A percentile compares a stretch with the other conserved stretches of the same genome.
phyloP scores from a whole-genome alignment of 2,113 vertebrate genomes.

The Noturus placidus region DNA sequence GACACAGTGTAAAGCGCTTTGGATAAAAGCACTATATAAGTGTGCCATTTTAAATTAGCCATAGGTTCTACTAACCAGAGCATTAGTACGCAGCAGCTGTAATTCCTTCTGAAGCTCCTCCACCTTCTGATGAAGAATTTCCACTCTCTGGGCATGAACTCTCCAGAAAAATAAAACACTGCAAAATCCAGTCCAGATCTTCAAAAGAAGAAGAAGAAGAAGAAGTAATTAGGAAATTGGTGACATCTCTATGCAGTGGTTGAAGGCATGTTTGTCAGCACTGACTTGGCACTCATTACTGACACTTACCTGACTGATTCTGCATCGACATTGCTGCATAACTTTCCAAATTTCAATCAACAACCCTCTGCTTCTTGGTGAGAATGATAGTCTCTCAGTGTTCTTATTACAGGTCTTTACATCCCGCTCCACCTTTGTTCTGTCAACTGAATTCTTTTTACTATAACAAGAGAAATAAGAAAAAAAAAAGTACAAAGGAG shows the following conservation, averaged over 20 bases:
- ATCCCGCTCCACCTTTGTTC: background rate
- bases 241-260: background rate
- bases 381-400: background rate
- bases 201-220: no score
- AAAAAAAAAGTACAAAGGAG: background rate
- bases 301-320: slow-evolving; percentile 45
- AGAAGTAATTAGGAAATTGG: background rate
- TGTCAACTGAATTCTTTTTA: background rate
- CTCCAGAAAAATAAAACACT: slow-evolving; percentile 68
- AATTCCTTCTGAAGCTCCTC: slow-evolving; percentile 75
- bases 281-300: background rate
- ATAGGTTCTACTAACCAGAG: slow-evolving; percentile 65
- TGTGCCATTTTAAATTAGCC: no score
- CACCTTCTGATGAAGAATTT: slow-evolving; percentile 67
- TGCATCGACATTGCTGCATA: slow-evolving; percentile 36
- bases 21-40: no score
- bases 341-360: slow-evolving; percentile 37
- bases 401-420: slow-evolving; percentile 21
- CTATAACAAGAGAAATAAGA: background rate
- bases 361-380: slow-evolving; percentile 8
- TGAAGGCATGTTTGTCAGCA: background rate
- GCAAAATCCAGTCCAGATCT: slow-evolving; percentile 60
- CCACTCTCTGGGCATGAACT: slow-evolving; percentile 64
- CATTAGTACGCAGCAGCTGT: slow-evolving; percentile 63
- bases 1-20: no score